Evolutionary conservation across 2,888 invertebrate genomes (phyloP), one percentile per base, ranked within the genome.

Genomic region (Stenodera caucasica): DNA sequence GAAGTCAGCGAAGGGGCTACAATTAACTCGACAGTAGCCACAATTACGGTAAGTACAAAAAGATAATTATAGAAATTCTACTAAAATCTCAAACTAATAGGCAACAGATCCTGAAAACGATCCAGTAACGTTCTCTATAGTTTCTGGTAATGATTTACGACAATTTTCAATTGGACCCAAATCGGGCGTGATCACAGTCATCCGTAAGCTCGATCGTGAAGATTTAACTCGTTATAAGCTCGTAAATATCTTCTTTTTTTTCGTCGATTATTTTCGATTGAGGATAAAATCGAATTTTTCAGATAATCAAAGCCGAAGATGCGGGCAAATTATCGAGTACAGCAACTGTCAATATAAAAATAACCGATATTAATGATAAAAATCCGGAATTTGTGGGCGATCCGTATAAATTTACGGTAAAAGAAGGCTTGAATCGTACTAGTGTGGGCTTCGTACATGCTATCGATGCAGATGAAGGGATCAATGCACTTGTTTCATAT

Each of bases 331-430:
- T 94, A 35, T 87, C 90, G 0, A 91, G 90, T 70, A 92, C 90
- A 1, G 90, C 92, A 0, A 92, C 91, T 0, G 91, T 95, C 0
- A 93, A 94, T 72, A 91, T 96, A 58, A 90, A 90, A 75, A 92
- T 96, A 1, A 92, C 93, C 0, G 96, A 96, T 72, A 92, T 94
- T 64, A 95, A 95, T 75, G 95, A 96, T 75, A 93, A 94, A 73
- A 94, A 94, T 77, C 95, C 95, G 0, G 91, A 91, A 74, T 96
- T 95, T 74, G 87, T 91, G n/a, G 86, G 84, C 18, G 84, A 90
- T 65, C 91, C 92, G 0, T 95, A 95, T 72, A 82, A 86, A 40
- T 95, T 95, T 78, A 82, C 85, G n/a, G 90, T 93, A 0, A 89
- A 90, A 76, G 93, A 94, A 83, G 92, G 89, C 75, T 80, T 81